These are phyloP conservation scores for Gibbula magus DNA, from an alignment of 2,888 invertebrate species.

Conservation along the genomic window DNA sequence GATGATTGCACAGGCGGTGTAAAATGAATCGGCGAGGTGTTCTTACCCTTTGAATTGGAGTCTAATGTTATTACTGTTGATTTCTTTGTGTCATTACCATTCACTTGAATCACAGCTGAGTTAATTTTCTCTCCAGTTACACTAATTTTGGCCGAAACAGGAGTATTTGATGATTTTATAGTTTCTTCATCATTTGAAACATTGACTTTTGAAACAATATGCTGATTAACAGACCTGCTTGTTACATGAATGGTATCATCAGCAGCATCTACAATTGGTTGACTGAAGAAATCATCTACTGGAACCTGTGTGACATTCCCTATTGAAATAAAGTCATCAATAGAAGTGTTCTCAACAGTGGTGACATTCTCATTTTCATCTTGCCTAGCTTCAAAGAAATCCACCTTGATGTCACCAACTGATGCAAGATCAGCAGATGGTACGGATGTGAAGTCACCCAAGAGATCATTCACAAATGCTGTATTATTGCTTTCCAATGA, in stretches of 20 bases:
- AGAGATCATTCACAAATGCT: not conserved
- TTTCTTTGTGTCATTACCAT: not conserved
- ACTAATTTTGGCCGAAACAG: conserved; percentile 25
- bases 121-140: conserved; percentile 10
- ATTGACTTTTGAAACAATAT: conserved; percentile 17
- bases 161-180: not conserved
- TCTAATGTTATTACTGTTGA: not conserved
- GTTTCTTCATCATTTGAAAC: conserved; percentile 13
- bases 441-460: not conserved
- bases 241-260: conserved; percentile 26
- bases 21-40: conserved; percentile 10
- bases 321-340: conserved; percentile 22
- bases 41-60: not conserved
- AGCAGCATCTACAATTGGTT: not conserved
- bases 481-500: too few species aligned
- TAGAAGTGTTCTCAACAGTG: not conserved
- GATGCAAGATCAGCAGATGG: too few species aligned
- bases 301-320: conserved; percentile 34
- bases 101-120: conserved; percentile 23
- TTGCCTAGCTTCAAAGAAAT: not conserved
- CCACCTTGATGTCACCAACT: not conserved
- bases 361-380: not conserved
- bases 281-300: not conserved
- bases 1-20: not conserved
- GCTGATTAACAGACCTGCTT: conserved; percentile 25